These are phyloP conservation scores for Cryptocephalus primarius DNA, from an alignment of 2,888 invertebrate species.

Conservation along the genomic window DNA sequence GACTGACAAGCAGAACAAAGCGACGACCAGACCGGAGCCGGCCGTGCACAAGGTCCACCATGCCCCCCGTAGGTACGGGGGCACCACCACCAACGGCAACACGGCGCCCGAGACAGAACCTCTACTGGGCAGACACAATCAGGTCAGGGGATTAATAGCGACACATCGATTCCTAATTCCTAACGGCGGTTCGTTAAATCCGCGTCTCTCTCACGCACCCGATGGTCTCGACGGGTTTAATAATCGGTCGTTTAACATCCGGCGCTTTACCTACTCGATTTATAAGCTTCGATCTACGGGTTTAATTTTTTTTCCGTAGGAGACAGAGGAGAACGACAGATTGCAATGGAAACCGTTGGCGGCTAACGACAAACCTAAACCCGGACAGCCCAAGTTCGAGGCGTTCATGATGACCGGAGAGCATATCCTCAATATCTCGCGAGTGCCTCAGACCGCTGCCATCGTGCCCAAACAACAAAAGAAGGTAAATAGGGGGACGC, in stretches of 20 bases:
- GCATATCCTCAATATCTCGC: constrained; percentile 83
- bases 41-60: constrained; percentile 9
- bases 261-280: no score
- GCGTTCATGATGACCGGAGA: constrained; percentile 98
- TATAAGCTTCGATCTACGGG: no score
- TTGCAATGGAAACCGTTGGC: constrained; percentile 44
- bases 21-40: constrained; percentile 13
- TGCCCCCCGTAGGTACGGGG: constrained; percentile 19
- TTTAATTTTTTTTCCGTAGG: constrained; percentile 11
- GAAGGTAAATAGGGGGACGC: constrained; percentile 35
- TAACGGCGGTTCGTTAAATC: no score
- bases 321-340: constrained; percentile 40
- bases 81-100: constrained; percentile 44
- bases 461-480: constrained; percentile 48
- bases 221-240: no score
- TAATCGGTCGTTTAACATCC: no score
- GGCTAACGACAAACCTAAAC: constrained; percentile 26
- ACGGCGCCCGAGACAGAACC: constrained; percentile 25
- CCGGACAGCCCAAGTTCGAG: constrained; percentile 56
- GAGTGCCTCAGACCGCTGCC: constrained; percentile 59
- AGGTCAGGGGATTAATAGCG: neutral
- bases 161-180: neutral
- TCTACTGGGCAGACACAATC: constrained; percentile 7
- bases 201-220: no score
- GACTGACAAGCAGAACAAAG: constrained; percentile 28